These are phyloP conservation scores for Tetranychus piercei DNA, from an alignment of 2,888 invertebrate species.

Conservation along the genomic window DNA sequence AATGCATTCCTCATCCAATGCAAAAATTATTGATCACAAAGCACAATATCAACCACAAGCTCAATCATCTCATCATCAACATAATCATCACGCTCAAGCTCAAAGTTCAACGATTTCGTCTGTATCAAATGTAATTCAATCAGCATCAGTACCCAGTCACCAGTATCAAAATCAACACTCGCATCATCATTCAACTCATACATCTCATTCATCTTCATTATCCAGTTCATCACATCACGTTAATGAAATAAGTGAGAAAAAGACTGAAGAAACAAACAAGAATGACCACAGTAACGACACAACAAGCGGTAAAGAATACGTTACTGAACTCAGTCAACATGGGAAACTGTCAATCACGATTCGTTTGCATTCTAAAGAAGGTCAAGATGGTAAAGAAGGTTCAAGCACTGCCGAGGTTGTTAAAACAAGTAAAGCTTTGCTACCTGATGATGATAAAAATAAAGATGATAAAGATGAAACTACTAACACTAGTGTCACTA, in stretches of 20 bases:
- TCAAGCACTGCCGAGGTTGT: conserved; percentile 25
- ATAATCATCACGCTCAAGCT: background rate
- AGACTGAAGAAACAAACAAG: conserved; percentile 5
- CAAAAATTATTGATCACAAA: conserved; percentile 5
- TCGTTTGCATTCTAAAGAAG: conserved; percentile 22
- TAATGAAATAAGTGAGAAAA: background rate
- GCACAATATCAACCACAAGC: conserved; percentile 4
- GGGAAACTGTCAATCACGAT: conserved; percentile 27
- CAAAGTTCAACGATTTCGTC: background rate
- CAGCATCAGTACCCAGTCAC: background rate
- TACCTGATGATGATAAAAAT: conserved; percentile 24
- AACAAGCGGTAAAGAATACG: conserved; percentile 22
- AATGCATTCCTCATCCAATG: conserved; percentile 13
- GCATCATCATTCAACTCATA: background rate
- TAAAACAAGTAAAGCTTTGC: conserved; percentile 21
- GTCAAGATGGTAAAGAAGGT: conserved; percentile 25
- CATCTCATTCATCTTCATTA: background rate
- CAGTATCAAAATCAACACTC: background rate
- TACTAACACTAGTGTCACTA: background rate
- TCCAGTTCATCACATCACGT: background rate
- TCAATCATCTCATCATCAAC: conserved; percentile 17
- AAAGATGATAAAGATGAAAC: conserved; percentile 16
- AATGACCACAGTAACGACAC: conserved; percentile 4
- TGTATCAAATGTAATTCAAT: background rate
- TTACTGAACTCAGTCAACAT: conserved; percentile 26